Evolutionary conservation across 2,888 invertebrate genomes (phyloP).

Genomic region (Parapristionchus giblindavisi): DNA sequence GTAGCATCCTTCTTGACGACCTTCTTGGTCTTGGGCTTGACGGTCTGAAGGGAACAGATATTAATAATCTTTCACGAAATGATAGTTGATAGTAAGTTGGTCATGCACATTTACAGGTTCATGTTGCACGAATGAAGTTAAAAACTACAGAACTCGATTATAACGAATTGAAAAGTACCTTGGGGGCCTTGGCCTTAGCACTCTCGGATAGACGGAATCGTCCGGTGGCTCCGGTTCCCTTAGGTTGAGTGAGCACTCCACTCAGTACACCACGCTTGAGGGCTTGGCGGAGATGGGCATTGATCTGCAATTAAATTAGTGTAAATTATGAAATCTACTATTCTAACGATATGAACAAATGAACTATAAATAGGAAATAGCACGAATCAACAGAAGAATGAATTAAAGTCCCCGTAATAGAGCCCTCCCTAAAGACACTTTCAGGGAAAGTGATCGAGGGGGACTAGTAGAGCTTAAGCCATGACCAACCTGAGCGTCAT

Average conservation of each 20-base stretch:
- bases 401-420: too few relatives aligned
- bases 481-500: constrained; percentile 50
- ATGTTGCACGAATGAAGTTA: neutral
- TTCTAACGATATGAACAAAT: too few relatives aligned
- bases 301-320: neutral
- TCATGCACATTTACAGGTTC: too few relatives aligned
- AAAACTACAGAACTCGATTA: too few relatives aligned
- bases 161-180: constrained; percentile 11
- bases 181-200: constrained; percentile 29
- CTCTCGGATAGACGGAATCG: constrained; percentile 30
- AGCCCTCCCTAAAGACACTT: too few relatives aligned
- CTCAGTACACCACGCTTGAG: constrained; percentile 25
- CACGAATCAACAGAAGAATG: too few relatives aligned
- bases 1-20: constrained; percentile 36
- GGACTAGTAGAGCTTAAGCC: too few relatives aligned
- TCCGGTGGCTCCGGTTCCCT: constrained; percentile 39
- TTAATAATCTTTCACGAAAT: neutral
- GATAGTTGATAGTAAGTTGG: too few relatives aligned
- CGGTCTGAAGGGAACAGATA: neutral
- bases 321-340: too few relatives aligned
- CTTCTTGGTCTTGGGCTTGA: constrained; percentile 28
- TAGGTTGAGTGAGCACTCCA: constrained; percentile 30
- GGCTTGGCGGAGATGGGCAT: constrained; percentile 24
- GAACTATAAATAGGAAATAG: too few relatives aligned
- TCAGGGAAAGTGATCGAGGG: too few relatives aligned